Conservation (phyloP, 2,113 vertebrate genomes). For the Chrysemys picta region DNA sequence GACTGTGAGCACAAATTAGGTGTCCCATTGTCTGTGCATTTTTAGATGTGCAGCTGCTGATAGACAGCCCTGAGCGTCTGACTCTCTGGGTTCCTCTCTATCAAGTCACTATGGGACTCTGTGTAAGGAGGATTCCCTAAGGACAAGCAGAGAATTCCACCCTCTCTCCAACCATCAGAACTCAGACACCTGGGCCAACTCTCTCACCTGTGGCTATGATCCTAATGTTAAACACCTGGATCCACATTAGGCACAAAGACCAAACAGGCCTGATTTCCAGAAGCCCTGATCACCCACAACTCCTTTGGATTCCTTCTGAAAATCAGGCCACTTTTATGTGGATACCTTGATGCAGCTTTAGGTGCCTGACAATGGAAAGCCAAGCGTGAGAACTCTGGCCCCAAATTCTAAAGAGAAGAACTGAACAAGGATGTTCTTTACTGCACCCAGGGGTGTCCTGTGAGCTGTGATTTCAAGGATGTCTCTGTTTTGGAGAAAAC, state of each 20-base stretch:
- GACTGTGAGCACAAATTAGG: neutral
- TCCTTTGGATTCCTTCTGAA: neutral
- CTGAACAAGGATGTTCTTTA: neutral
- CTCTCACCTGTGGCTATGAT: neutral
- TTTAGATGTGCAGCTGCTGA: neutral
- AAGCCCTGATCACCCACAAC: neutral
- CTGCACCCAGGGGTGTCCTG: neutral
- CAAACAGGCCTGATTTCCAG: neutral
- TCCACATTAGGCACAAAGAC: neutral
- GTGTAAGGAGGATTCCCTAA: neutral
- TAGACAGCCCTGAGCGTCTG: neutral
- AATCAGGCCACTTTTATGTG: neutral
- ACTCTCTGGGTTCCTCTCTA: neutral
- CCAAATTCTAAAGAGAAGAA: neutral
- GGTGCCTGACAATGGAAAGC: neutral
- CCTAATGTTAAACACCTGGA: neutral
- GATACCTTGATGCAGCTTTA: neutral
- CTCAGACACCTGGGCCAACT: neutral
- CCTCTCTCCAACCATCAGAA: neutral
- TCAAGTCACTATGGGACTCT: neutral
- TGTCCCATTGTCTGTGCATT: neutral
- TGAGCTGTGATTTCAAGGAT: neutral
- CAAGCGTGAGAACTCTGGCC: fast-evolving
- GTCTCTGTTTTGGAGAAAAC: neutral
- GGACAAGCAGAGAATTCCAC: neutral